Base-by-base conservation (phyloP, 2,113 vertebrate genomes). In the Syngnathus typhle region DNA sequence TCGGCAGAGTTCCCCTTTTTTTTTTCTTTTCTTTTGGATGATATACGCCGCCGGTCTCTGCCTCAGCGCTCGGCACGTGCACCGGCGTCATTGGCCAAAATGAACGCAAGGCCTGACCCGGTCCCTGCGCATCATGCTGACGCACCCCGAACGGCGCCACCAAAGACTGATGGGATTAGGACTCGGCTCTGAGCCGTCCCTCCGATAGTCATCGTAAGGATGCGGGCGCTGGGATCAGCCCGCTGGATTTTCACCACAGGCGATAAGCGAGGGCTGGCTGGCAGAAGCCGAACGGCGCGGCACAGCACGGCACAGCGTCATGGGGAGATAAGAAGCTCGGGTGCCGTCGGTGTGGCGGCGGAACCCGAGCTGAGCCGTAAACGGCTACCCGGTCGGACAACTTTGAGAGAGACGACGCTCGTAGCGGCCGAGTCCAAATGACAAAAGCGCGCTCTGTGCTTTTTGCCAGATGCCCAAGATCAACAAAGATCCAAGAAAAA, bases 81-180 rank as follows among this genome's bases (percentile, higher is more conserved):
- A 61, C 49, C 44, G 64, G 67, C 15, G 71, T 66, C 47, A 58
- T 68, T 63, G 81, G 75, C 23, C 23, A 75, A 76, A 79, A 76
- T 70, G 66, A 82, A 78, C 82, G 78, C 58, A 63, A 79, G 85
- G 78, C 80, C 73, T 37, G 73, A 67, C 72, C 62, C 70, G 76
- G 84, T 85, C 83, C 82, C 80, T 46, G 52, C 82, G 78, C 77
- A 32, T 65, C 71, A 46, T 19, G 18, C 23, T 23, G 54, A 72
- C 65, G 68, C 77, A 87, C 73, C 68, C 74, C 56, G 69, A 56
- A 82, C 72, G 1, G 43, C 51, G 84, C 82, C 79, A 78, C 81
- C 82, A 82, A 80, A 77, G 81, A 84, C 77, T 81, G 82, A 85
- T 77, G 82, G 87, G 87, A 89, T 89, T 90, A 87, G 58, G 79